These are phyloP conservation scores for Aplochiton taeniatus DNA, from an alignment of 2,797 vertebrate genomes.

Conservation along the genomic window DNA sequence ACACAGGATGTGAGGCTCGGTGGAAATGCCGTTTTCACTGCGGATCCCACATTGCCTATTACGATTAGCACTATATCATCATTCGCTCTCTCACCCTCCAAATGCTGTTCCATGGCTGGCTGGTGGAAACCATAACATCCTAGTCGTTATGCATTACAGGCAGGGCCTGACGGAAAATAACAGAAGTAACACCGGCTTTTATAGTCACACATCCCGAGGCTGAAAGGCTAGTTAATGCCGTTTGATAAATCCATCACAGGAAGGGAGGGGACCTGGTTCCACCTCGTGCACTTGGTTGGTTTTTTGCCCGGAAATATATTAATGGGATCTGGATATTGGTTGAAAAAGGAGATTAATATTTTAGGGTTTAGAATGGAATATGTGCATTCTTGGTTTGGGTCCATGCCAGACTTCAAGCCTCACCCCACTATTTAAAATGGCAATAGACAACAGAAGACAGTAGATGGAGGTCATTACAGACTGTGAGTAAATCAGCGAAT, in stretches of 20 bases:
- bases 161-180: constrained; percentile 39
- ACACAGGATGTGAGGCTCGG: constrained; percentile 36
- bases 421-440: constrained; percentile 22
- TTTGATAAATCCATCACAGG: constrained; percentile 28
- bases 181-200: constrained; percentile 41
- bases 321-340: too few relatives aligned
- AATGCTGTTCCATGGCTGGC: constrained; percentile 54
- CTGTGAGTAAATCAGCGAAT: constrained; percentile 47
- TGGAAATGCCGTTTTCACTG: constrained; percentile 28
- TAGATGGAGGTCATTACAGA: constrained; percentile 30
- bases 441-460: constrained; percentile 22
- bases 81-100: constrained; percentile 33
- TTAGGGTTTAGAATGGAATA: not conserved
- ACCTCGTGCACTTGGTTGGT: too few relatives aligned
- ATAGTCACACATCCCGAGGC: constrained; percentile 31
- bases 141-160: constrained; percentile 39
- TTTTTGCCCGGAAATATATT: not conserved
- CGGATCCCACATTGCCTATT: constrained; percentile 47
- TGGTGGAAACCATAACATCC: constrained; percentile 64
- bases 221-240: constrained; percentile 31
- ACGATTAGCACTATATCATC: constrained; percentile 47
- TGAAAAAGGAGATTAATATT: too few relatives aligned
- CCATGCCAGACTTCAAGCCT: not conserved
- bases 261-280: not conserved
- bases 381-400: constrained; percentile 5